Evolutionary conservation across 2,888 invertebrate genomes (phyloP).

Genomic region (Marronus borbonicus): DNA sequence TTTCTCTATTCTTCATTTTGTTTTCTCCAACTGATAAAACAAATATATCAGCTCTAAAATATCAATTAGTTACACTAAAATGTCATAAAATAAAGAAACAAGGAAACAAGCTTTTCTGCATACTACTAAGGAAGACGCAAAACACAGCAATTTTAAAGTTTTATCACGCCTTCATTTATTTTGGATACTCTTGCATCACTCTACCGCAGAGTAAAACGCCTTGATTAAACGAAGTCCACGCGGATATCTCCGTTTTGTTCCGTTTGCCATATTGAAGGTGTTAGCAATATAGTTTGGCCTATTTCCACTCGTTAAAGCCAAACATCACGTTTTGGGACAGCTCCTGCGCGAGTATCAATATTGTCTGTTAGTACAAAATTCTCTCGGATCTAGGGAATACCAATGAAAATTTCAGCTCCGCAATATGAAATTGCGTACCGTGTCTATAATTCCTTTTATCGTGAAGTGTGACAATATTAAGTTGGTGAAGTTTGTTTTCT

Average conservation of each 20-base stretch:
- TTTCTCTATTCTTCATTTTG: too few species aligned
- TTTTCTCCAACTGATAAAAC: too few species aligned
- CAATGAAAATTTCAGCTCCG: neutral
- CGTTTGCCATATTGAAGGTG: conserved; percentile 22
- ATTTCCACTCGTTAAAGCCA: conserved; percentile 29
- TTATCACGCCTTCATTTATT: neutral
- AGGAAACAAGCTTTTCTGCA: too few species aligned
- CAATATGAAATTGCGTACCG: neutral
- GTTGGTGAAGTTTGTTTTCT: too few species aligned
- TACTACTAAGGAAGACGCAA: too few species aligned
- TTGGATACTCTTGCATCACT: neutral
- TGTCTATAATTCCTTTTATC: neutral
- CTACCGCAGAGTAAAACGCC: conserved; percentile 1
- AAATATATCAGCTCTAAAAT: too few species aligned
- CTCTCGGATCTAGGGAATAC: neutral
- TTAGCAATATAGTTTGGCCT: conserved; percentile 37
- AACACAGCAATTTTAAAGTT: too few species aligned
- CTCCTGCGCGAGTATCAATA: conserved; percentile 14
- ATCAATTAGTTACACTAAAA: too few species aligned
- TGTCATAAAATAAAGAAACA: too few species aligned
- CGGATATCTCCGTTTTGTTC: neutral
- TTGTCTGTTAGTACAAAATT: conserved; percentile 17
- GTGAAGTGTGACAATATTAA: too few species aligned
- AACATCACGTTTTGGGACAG: conserved; percentile 34
- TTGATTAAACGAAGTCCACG: conserved; percentile 31